These are phyloP conservation scores for Agonum fuliginosum DNA, from an alignment of 2,888 invertebrate genomes.

Conservation along the genomic window DNA sequence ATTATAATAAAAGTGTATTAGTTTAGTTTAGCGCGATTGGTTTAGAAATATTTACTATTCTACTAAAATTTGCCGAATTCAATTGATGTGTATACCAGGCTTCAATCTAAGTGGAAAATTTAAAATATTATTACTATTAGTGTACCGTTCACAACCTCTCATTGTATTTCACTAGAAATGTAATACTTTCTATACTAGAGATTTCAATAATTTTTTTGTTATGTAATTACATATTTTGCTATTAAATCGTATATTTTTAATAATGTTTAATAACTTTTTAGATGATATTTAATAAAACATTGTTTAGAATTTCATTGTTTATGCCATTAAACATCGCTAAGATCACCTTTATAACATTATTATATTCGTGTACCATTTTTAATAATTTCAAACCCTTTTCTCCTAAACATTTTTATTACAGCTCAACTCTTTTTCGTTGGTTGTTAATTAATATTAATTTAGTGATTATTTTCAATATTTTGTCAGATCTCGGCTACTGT, in stretches of 20 bases:
- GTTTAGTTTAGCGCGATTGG: constrained; percentile 49
- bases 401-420: too few species aligned
- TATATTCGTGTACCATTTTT: too few species aligned
- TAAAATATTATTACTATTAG: constrained; percentile 40
- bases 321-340: neutral
- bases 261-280: constrained; percentile 51
- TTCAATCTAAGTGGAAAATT: constrained; percentile 49
- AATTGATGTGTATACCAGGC: constrained; percentile 51
- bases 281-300: constrained; percentile 34
- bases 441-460: too few species aligned
- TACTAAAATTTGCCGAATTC: constrained; percentile 50
- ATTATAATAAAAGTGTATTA: constrained; percentile 49
- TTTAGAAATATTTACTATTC: constrained; percentile 46
- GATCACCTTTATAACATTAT: neutral
- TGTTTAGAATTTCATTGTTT: constrained; percentile 41
- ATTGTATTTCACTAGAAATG: constrained; percentile 46
- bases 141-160: constrained; percentile 15
- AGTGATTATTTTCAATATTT: too few species aligned
- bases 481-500: too few species aligned
- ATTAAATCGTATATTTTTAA: constrained; percentile 58
- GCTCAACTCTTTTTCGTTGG: too few species aligned
- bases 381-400: too few species aligned
- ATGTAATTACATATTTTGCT: constrained; percentile 57
- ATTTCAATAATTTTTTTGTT: constrained; percentile 51
- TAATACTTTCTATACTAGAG: constrained; percentile 41